These are phyloP conservation scores for Diabrotica virgifera DNA, from an alignment of 1,140 invertebrate genomes.

Conservation along the genomic window DNA sequence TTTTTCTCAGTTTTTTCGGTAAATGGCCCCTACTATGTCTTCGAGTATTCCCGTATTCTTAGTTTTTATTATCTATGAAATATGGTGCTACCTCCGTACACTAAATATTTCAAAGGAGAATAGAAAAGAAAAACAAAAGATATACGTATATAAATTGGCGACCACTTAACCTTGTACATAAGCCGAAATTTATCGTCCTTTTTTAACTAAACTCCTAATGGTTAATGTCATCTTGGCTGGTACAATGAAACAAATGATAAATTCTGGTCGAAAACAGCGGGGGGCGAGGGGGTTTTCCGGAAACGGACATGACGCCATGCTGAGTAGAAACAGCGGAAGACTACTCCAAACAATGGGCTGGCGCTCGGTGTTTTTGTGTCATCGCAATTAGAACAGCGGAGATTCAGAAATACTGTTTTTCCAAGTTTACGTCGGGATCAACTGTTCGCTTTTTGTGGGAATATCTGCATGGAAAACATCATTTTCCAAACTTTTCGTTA, in stretches of 20 bases:
- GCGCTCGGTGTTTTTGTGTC: constrained; percentile 43
- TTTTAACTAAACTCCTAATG: constrained; percentile 16
- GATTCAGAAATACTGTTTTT: constrained; percentile 42
- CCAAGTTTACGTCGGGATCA: constrained; percentile 33
- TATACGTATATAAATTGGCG: constrained; percentile 18
- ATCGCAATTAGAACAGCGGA: constrained; percentile 45
- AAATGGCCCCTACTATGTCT: too few relatives aligned
- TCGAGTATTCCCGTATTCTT: too few relatives aligned
- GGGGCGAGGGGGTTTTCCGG: constrained; percentile 32
- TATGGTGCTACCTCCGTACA: too few relatives aligned
- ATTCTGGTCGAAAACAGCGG: constrained; percentile 19
- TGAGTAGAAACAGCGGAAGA: constrained; percentile 49
- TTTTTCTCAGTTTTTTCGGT: too few relatives aligned
- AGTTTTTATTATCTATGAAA: too few relatives aligned
- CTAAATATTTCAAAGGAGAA: neutral
- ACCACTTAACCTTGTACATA: constrained; percentile 20
- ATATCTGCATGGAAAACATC: constrained; percentile 37
- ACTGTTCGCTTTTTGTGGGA: constrained; percentile 35
- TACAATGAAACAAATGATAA: constrained; percentile 27
- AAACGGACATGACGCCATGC: constrained; percentile 51
- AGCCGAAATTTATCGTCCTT: constrained; percentile 20
- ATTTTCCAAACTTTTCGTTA: constrained; percentile 40
- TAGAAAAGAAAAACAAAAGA: constrained; percentile 13
- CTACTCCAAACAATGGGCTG: constrained; percentile 48
- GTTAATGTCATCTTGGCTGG: constrained; percentile 24